These are phyloP conservation scores for Nycteola revayana DNA, from an alignment of 2,888 invertebrate genomes.

Conservation along the genomic window DNA sequence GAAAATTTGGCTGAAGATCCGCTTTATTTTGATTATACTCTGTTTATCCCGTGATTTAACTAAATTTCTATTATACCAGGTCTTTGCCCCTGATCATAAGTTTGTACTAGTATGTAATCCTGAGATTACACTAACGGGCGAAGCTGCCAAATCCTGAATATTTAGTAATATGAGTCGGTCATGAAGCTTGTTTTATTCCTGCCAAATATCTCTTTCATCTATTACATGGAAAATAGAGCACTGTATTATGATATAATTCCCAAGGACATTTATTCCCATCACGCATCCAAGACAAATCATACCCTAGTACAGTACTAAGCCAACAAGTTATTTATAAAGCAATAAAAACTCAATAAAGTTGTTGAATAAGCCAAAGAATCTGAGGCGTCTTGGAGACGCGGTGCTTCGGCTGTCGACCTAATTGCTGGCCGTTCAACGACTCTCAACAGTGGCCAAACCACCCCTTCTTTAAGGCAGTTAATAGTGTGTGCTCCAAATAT, in stretches of 20 bases:
- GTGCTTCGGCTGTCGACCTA: slow-evolving; percentile 56
- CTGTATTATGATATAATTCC: background rate
- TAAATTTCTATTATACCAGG: too few relatives aligned
- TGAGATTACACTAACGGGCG: too few relatives aligned
- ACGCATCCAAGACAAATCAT: slow-evolving; percentile 22
- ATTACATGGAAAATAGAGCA: too few relatives aligned
- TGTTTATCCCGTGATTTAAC: too few relatives aligned
- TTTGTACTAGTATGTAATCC: too few relatives aligned
- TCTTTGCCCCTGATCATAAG: too few relatives aligned
- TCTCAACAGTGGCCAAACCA: slow-evolving; percentile 54
- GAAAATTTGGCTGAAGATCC: too few relatives aligned
- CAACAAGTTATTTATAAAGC: slow-evolving; percentile 30
- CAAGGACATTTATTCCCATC: slow-evolving; percentile 6
- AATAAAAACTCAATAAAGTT: slow-evolving; percentile 33
- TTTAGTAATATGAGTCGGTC: too few relatives aligned
- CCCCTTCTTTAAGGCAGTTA: slow-evolving; percentile 38
- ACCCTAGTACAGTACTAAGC: slow-evolving; percentile 22
- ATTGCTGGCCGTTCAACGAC: slow-evolving; percentile 69
- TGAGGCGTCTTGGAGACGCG: slow-evolving; percentile 39
- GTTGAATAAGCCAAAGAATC: slow-evolving; percentile 39
- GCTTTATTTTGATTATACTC: too few relatives aligned
- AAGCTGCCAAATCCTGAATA: too few relatives aligned
- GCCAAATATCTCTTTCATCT: too few relatives aligned
- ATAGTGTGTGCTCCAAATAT: slow-evolving; percentile 37
- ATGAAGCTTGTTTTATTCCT: too few relatives aligned